Base-by-base conservation (phyloP, 2,888 invertebrate genomes). In the Andrena hattorfiana region DNA sequence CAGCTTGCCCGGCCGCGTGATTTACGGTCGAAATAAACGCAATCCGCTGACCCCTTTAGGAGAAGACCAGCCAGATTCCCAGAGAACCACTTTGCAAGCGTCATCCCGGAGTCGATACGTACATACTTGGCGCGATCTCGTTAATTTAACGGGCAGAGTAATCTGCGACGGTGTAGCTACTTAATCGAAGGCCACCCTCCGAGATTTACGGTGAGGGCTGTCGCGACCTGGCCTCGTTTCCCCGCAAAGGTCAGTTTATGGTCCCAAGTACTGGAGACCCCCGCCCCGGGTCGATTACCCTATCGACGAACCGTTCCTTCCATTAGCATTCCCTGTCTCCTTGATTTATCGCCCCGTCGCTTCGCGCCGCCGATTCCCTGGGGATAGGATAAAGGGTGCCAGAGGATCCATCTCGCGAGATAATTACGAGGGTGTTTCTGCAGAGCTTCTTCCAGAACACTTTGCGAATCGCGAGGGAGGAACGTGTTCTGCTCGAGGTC, bases 21-120 rank as follows among this genome's bases (percentile, higher is more conserved):
- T 87, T 85, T 81, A 87, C 80, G 76, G 63, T 64, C n/a, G 60
- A 77, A 87, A 69, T 77, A 76, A 82, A 80, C 68, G 83, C 78
- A 56, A 77, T 23, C 26, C 56, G 73, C 71, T 73, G 77, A 86
- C 79, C 79, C 74, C 72, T 68, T 86, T 85, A 76, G 62, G 78
- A 66, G 76, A 77, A 79, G 76, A 70, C 66, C 72, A 60, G 13
- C 49, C 2, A 51, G 26, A 28, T 42, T 67, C 67, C 60, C 35
- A 13, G 56, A 72, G 54, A 67, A 62, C 67, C 54, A 51, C 51
- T 62, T 68, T 32, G n/a, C 32, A 35, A 32, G 48, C 59, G 28
- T 62, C 62, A 62, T 49, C 60, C 35, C 54, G 10, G 51, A 48
- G 51, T 67, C 62, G 30, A 66, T 66, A 35, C 28, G 42, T 42